A percentile compares a stretch with the other conserved stretches of the same genome.
phyloP scores from a whole-genome alignment of 2,113 vertebrate genomes.

The Falco punctatus region DNA sequence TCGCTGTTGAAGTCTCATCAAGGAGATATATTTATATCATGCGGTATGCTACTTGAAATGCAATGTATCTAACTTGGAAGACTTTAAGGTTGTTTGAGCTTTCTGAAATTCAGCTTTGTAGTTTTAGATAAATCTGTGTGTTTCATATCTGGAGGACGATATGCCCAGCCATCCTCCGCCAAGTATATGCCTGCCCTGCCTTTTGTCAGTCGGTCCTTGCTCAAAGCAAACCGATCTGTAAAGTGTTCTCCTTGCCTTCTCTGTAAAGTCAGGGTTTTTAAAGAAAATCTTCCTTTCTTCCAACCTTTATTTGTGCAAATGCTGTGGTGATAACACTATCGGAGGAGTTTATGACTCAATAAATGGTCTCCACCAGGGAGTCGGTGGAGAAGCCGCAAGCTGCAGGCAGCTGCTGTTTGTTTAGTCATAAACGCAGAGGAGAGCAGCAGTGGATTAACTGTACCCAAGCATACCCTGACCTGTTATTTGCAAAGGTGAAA shows the following conservation, averaged over 20 bases:
- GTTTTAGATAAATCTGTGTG: neutral
- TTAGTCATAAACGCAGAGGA: slow-evolving; percentile 46
- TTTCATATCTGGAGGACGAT: neutral
- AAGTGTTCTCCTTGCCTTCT: neutral
- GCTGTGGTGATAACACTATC: slow-evolving; percentile 31
- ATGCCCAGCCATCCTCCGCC: neutral
- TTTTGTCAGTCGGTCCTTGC: fast-evolving
- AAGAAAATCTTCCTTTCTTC: neutral
- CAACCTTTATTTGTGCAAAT: slow-evolving; percentile 47
- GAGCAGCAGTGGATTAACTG: slow-evolving; percentile 52
- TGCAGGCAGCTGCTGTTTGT: slow-evolving; percentile 68
- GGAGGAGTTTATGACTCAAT: slow-evolving; percentile 66
- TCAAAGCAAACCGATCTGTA: neutral
- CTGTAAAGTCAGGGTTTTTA: neutral
- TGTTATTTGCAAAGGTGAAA: slow-evolving; percentile 53
- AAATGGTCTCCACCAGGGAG: slow-evolving; percentile 53
- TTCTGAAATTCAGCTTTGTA: neutral
- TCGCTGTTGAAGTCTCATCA: neutral
- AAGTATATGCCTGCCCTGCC: neutral
- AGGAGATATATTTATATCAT: neutral
- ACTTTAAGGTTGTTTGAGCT: neutral
- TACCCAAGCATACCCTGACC: slow-evolving; percentile 21
- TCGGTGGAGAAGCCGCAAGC: slow-evolving; percentile 13
- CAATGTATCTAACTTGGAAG: neutral
- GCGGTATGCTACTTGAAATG: neutral